Evolutionary conservation across 2,113 vertebrate genomes (phyloP), one percentile per base, ranked within the genome.

Genomic region (Axis porcinus): DNA sequence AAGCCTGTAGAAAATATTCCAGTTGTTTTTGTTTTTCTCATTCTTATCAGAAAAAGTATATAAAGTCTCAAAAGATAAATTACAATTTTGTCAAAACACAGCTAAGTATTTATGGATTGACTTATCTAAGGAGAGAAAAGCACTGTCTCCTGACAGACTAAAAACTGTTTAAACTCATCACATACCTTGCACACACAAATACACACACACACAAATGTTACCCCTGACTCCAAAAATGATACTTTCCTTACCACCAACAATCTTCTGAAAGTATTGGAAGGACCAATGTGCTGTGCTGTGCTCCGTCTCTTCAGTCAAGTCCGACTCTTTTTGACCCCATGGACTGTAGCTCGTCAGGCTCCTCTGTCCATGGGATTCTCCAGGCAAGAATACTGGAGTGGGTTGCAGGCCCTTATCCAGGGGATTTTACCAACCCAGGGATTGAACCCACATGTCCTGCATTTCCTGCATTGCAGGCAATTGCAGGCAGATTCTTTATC

Each of bases 261-360:
- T 82, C 30, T 54, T 54, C 79, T 82, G 30, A n/a, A 82, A 82
- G 33, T 19, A 30, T 52, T 52, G 21, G 33, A 82, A 82, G 50
- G 30, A 23, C 19, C 5, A 40, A 6, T 13, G n/a, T 12, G 19
- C n/a, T 70, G 10, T 36, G 19, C 19, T 70, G 19, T 70, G 67
- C 19, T 70, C n/a, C 6, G 0, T 70, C 67, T 40, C 10, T 70
- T 40, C n/a, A 40, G 67, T 23, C n/a, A 40, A 23, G n/a, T 40
- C n/a, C 0, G 10, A 23, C 19, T 70, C 67, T 70, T 70, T 70
- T 40, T 11, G 5, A 40, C 67, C 2, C 10, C 6, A 40, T 70
- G n/a, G 5, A 70, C 19, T 40, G 1, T 70, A 70, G 10, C 10
- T 40, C 5, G 0, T 40, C n/a, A 70, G 67, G n/a, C 10, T 40